These are phyloP conservation scores for Caenorhabditis wallacei DNA, from an alignment of 2,888 invertebrate species.

Conservation along the genomic window DNA sequence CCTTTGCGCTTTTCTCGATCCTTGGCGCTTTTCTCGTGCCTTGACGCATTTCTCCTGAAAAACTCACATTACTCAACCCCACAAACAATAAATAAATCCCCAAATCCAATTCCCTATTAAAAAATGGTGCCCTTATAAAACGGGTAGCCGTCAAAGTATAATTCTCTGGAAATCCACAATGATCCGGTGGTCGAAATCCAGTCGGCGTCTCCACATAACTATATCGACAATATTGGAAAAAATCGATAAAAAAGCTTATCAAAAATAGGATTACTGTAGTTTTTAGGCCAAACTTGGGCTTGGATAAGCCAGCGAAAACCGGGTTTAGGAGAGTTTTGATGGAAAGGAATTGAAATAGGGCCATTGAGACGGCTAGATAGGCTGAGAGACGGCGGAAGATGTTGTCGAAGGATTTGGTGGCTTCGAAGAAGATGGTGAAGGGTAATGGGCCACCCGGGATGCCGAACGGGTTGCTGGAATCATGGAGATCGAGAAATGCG, in stretches of 20 bases:
- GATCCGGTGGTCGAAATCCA: background rate
- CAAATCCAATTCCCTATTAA: background rate
- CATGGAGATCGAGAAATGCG: background rate
- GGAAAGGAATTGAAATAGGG: background rate
- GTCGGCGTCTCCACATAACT: background rate
- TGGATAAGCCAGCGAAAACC: background rate
- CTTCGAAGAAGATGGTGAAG: background rate
- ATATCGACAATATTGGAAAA: background rate
- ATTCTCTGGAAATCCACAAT: background rate
- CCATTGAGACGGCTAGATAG: background rate
- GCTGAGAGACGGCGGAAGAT: background rate
- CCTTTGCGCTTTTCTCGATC: conserved; percentile 5
- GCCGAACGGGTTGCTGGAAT: background rate
- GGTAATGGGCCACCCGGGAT: background rate
- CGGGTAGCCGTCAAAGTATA: background rate
- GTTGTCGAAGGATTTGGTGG: background rate
- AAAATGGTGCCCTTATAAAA: background rate
- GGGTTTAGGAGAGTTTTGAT: background rate
- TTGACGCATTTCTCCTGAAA: background rate
- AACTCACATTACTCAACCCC: background rate
- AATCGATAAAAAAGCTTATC: background rate
- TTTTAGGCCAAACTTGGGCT: background rate
- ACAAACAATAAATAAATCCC: background rate
- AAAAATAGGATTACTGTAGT: background rate
- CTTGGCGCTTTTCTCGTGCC: background rate